Evolutionary conservation across 2,797 vertebrate genomes (phyloP), one percentile per base, ranked within the genome.

Genomic region (Amblyopsis hoosieri): DNA sequence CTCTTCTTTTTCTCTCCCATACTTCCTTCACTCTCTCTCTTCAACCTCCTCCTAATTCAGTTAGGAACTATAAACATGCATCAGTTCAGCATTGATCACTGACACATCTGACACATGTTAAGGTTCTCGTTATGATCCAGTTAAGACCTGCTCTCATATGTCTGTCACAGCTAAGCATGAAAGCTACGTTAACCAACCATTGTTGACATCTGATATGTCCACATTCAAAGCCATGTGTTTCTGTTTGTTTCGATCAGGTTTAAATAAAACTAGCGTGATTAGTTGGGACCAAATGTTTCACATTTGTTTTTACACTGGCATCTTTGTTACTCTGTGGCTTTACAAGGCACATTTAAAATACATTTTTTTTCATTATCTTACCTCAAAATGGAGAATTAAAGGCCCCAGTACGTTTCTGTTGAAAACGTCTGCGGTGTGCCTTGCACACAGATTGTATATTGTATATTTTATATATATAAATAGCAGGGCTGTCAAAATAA

Each of bases 91-190:
- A 31, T 55, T 55, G 12, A 65, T 68, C 74, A 71, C 74, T 60
- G 60, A 79, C 60, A 78, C 53, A 65, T 64, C 52, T 72, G 85
- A 73, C 67, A 80, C 65, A 74, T 59, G 62, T 81, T 76, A 86
- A 71, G 69, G 76, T 75, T 87, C 54, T 61, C 61, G 63, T 57
- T 69, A 64, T 74, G 52, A 83, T 73, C 62, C 45, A 37, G 33
- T 37, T 37, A 4, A 37, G 33, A 37, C 33, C 33, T 37, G 33
- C 33, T 66, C 37, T 59, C 47, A 65, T 57, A 79, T 72, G 71
- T 73, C 52, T 59, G 46, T 80, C 53, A 62, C 48, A 59, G 55
- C 53, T 56, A 50, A 61, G 52, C 47, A 62, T 60, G 61, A 64
- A 11, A 48, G 47, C 14, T 8, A 57, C n/a, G 56, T 31, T 57